Evolutionary conservation across 2,797 vertebrate species (phyloP).

Genomic region (Hoplostethus mediterraneus): DNA sequence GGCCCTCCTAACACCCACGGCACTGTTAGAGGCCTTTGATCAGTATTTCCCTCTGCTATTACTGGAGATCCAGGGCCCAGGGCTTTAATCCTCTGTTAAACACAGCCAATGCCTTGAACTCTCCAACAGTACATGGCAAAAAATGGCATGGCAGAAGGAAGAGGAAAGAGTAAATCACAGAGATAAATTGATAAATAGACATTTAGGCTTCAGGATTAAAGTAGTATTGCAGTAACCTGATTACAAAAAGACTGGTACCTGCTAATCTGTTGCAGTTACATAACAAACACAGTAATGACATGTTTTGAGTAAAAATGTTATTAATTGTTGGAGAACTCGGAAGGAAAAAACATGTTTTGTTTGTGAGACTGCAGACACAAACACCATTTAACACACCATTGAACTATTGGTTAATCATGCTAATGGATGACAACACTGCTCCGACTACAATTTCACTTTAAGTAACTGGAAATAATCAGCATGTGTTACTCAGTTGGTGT

Average conservation of each 20-base stretch:
- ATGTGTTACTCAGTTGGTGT: background rate
- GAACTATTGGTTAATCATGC: too few species aligned
- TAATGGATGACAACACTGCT: too few species aligned
- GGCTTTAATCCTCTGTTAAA: slow-evolving; percentile 80
- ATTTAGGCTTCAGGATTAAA: background rate
- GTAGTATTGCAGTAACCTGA: background rate
- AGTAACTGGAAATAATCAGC: too few species aligned
- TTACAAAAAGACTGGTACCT: background rate
- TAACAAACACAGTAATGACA: background rate
- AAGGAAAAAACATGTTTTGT: too few species aligned
- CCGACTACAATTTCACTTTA: too few species aligned
- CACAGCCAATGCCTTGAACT: slow-evolving; percentile 74
- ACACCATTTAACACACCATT: too few species aligned
- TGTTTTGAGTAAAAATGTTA: too few species aligned
- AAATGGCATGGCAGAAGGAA: slow-evolving; percentile 34
- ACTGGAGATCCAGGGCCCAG: slow-evolving; percentile 75
- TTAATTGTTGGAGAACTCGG: too few species aligned
- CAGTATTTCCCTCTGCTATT: slow-evolving; percentile 79
- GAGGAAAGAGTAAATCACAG: slow-evolving; percentile 28
- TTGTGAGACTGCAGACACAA: too few species aligned
- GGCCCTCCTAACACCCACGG: slow-evolving; percentile 74
- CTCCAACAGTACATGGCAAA: slow-evolving; percentile 57
- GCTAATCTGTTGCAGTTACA: background rate
- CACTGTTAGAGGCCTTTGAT: slow-evolving; percentile 82
- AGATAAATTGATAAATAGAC: slow-evolving; percentile 32